Percentiles rank a stretch among this genome's conserved stretches.
These are phyloP conservation scores for Odontamblyopus rebecca DNA, from an alignment of 2,797 vertebrate genomes.

Conservation along the genomic window DNA sequence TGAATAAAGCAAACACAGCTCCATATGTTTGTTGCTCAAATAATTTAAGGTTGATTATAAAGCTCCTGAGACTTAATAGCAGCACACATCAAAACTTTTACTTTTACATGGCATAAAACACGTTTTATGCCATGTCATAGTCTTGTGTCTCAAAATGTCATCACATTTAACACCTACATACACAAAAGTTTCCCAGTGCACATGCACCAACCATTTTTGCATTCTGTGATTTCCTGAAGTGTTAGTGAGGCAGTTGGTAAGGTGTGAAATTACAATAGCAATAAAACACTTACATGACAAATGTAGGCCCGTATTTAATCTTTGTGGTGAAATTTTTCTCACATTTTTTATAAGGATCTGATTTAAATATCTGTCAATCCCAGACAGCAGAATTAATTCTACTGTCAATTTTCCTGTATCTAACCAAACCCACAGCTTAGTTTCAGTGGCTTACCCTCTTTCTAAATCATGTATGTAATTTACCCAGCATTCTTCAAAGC, in stretches of 20 bases:
- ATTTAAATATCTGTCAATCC: neutral
- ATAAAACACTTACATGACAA: neutral
- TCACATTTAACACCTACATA: neutral
- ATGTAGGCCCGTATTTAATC: neutral
- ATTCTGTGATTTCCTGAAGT: neutral
- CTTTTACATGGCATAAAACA: neutral
- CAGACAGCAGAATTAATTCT: neutral
- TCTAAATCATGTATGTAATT: neutral
- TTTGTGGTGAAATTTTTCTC: neutral
- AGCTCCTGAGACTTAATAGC: neutral
- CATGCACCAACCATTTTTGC: neutral
- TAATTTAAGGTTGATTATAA: neutral
- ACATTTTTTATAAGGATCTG: neutral
- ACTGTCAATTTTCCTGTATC: neutral
- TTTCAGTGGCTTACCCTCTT: constrained; percentile 26
- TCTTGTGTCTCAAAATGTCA: too few relatives aligned
- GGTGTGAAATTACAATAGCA: neutral
- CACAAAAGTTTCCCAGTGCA: neutral
- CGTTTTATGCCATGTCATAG: neutral
- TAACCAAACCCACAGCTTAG: neutral
- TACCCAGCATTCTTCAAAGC: neutral
- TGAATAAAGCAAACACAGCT: too few relatives aligned
- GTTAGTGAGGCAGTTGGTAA: neutral
- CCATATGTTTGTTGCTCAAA: too few relatives aligned
- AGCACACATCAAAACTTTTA: neutral